A percentile compares a stretch with the other conserved stretches of the same genome.
These are phyloP conservation scores for Nothura maculosa DNA, from an alignment of 2,797 vertebrate genomes.

Conservation along the genomic window DNA sequence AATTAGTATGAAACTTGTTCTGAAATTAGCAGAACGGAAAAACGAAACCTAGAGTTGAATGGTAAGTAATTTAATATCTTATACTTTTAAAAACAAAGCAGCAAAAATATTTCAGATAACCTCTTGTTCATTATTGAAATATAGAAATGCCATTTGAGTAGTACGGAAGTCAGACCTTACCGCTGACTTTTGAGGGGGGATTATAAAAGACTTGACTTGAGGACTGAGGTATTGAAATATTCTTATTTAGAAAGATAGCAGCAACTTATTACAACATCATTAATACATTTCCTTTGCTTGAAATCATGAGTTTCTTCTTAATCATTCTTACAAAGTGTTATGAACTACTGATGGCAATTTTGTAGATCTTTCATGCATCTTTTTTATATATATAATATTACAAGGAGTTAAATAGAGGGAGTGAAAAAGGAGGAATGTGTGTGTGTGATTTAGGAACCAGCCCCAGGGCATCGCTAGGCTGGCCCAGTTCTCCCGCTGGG, in stretches of 20 bases:
- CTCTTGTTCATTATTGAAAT: neutral
- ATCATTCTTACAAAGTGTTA: neutral
- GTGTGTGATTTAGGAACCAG: too few species aligned
- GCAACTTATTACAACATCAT: neutral
- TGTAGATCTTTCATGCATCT: neutral
- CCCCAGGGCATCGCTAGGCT: too few species aligned
- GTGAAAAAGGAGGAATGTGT: too few species aligned
- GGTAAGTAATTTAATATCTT: neutral
- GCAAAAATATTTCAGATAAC: neutral
- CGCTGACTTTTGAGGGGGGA: neutral
- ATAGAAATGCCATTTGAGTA: neutral
- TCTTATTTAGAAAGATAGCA: neutral
- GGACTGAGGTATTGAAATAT: neutral
- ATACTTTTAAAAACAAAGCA: neutral
- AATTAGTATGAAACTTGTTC: slow-evolving; percentile 25
- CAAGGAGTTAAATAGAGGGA: too few species aligned
- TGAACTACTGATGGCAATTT: neutral
- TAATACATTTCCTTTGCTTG: neutral
- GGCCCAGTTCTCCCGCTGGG: too few species aligned
- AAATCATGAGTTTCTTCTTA: neutral
- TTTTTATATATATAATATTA: neutral
- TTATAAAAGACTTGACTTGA: neutral
- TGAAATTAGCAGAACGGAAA: slow-evolving; percentile 14
- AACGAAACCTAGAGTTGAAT: neutral
- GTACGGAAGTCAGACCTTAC: neutral